These are phyloP conservation scores for Synergus umbraculus DNA, from an alignment of 2,888 invertebrate genomes.

Conservation along the genomic window DNA sequence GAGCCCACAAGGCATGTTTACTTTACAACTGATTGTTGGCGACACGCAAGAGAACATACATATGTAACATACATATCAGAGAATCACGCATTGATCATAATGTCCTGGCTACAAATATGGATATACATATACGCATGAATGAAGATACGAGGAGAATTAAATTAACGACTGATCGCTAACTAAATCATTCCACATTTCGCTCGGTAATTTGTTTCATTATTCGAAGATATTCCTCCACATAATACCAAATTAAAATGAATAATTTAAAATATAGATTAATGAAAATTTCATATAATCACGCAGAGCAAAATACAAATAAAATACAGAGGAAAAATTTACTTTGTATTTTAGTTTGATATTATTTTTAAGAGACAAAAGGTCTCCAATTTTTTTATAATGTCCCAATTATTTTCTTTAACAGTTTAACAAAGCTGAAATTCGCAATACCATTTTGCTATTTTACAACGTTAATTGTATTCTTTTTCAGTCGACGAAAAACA, in stretches of 20 bases:
- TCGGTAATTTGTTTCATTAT: not conserved
- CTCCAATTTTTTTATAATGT: too few relatives aligned
- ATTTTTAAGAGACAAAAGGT: too few relatives aligned
- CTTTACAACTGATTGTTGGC: conserved; percentile 30
- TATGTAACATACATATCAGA: conserved; percentile 6
- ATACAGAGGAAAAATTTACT: too few relatives aligned
- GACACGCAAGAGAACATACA: conserved; percentile 28
- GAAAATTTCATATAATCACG: too few relatives aligned
- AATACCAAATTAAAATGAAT: not conserved
- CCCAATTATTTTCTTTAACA: not conserved
- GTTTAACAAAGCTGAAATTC: not conserved
- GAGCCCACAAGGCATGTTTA: not conserved
- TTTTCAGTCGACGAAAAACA: not conserved
- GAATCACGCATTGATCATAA: conserved; percentile 34
- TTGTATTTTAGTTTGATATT: too few relatives aligned
- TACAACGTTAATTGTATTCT: not conserved
- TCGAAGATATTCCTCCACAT: not conserved
- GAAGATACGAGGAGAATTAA: conserved; percentile 10
- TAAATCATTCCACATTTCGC: not conserved
- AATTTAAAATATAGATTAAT: not conserved
- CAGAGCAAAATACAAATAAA: too few relatives aligned
- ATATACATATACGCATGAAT: conserved; percentile 9
- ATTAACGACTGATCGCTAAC: conserved; percentile 20
- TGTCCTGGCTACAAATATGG: conserved; percentile 19
- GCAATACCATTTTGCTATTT: not conserved